Evolutionary conservation across 2,888 invertebrate genomes (phyloP).

Genomic region (Margaritifera margaritifera): DNA sequence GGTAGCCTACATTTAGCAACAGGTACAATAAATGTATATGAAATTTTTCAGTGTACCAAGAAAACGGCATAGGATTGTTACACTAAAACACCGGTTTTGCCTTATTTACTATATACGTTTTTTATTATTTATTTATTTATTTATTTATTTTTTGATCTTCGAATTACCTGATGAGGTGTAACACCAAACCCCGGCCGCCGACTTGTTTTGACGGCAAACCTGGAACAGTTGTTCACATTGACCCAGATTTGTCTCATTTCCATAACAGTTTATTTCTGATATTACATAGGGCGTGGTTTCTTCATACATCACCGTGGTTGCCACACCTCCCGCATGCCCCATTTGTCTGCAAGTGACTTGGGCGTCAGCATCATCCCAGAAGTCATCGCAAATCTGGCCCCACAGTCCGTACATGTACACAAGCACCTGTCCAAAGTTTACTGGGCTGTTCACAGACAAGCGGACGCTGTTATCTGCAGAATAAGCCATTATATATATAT

Average conservation of each 20-base stretch:
- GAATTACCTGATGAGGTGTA: conserved; percentile 34
- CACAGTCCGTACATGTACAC: conserved; percentile 81
- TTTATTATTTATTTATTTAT: no score
- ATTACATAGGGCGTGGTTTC: conserved; percentile 34
- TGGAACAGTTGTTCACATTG: conserved; percentile 25
- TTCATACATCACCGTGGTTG: conserved; percentile 19
- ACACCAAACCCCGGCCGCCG: conserved; percentile 45
- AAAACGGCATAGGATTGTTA: no score
- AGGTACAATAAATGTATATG: no score
- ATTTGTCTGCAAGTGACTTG: conserved; percentile 40
- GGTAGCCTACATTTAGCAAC: no score
- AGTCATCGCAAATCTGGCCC: conserved; percentile 76
- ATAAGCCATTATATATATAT: no score
- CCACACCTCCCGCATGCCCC: conserved; percentile 74
- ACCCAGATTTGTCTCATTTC: conserved; percentile 35
- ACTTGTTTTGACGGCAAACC: conserved; percentile 25
- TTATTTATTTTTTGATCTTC: background rate
- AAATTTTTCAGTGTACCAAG: no score
- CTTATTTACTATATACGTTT: no score
- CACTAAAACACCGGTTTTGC: no score
- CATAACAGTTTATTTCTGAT: conserved; percentile 38
- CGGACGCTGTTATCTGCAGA: no score
- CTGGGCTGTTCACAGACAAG: no score
- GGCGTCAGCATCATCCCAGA: conserved; percentile 51
- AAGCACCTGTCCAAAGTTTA: conserved; percentile 79